Conservation (phyloP, 2,888 invertebrate species). For the Cheilosia soror region DNA sequence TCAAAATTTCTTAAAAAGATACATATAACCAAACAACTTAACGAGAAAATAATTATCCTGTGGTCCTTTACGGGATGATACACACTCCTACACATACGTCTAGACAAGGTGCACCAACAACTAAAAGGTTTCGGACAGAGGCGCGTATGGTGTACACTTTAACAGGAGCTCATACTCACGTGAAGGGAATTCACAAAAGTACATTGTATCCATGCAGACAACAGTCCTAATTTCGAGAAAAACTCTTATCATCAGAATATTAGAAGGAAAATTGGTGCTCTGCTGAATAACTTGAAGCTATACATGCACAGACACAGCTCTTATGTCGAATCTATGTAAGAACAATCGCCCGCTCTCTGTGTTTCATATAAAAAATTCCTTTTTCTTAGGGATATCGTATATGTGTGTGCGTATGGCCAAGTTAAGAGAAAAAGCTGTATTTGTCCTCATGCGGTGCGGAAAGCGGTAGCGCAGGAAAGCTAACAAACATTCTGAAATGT, state of each 20-base stretch:
- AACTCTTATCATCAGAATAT: not conserved
- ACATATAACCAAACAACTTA: slow-evolving; percentile 31
- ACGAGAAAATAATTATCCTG: slow-evolving; percentile 51
- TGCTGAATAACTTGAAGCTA: too few species aligned
- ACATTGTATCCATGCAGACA: not conserved
- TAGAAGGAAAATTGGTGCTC: not conserved
- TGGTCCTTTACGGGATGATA: slow-evolving; percentile 31
- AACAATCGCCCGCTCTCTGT: slow-evolving; percentile 18
- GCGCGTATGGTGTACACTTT: slow-evolving; percentile 54
- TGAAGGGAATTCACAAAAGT: not conserved
- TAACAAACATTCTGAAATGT: not conserved
- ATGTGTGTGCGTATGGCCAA: not conserved
- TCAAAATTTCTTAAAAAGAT: slow-evolving; percentile 24
- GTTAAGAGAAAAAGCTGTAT: slow-evolving; percentile 40
- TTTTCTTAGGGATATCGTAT: not conserved
- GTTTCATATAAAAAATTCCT: not conserved
- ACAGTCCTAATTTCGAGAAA: not conserved
- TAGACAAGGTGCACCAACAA: slow-evolving; percentile 60
- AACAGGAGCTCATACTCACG: slow-evolving; percentile 43
- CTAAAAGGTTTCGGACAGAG: slow-evolving; percentile 29
- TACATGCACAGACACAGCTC: too few species aligned
- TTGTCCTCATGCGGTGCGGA: slow-evolving; percentile 44
- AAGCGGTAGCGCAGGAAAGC: slow-evolving; percentile 40
- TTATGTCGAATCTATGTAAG: not conserved
- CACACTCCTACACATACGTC: slow-evolving; percentile 34